Conservation (phyloP, 2,888 invertebrate species). For the Spialia ferax region DNA sequence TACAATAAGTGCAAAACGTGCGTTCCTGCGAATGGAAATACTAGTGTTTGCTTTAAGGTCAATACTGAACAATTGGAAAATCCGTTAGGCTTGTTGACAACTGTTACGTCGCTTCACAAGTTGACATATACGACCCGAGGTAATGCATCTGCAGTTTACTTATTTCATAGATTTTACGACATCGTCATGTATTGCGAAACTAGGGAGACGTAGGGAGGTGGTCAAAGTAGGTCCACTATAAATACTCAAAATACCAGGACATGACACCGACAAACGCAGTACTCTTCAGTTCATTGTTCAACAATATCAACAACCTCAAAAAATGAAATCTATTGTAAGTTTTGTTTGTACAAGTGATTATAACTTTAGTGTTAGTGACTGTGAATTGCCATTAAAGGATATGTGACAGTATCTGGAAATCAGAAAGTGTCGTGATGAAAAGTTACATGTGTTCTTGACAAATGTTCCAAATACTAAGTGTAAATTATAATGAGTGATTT, state of each 20-base stretch:
- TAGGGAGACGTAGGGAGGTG: conserved; percentile 71
- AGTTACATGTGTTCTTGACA: background rate
- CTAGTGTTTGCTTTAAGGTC: conserved; percentile 58
- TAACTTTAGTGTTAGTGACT: conserved; percentile 28
- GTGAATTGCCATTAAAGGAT: conserved; percentile 42
- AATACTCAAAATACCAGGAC: conserved; percentile 77
- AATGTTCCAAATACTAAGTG: background rate
- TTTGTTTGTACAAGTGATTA: conserved; percentile 47
- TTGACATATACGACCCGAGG: conserved; percentile 76
- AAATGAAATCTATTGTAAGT: conserved; percentile 84
- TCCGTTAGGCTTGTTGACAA: conserved; percentile 76
- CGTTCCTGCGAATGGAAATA: conserved; percentile 41
- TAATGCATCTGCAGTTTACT: conserved; percentile 82
- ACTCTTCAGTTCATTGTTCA: conserved; percentile 60
- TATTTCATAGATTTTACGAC: conserved; percentile 83
- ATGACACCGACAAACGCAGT: conserved; percentile 67
- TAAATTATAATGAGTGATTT: conserved; percentile 20
- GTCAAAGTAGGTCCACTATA: conserved; percentile 71
- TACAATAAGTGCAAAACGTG: conserved; percentile 22
- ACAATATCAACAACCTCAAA: conserved; percentile 57
- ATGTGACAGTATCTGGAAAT: conserved; percentile 14
- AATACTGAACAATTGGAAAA: conserved; percentile 69
- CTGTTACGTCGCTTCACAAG: conserved; percentile 71
- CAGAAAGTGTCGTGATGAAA: background rate
- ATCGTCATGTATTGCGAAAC: conserved; percentile 76